These are phyloP conservation scores for Ovibos moschatus DNA, from an alignment of 2,113 vertebrate genomes.

Conservation along the genomic window DNA sequence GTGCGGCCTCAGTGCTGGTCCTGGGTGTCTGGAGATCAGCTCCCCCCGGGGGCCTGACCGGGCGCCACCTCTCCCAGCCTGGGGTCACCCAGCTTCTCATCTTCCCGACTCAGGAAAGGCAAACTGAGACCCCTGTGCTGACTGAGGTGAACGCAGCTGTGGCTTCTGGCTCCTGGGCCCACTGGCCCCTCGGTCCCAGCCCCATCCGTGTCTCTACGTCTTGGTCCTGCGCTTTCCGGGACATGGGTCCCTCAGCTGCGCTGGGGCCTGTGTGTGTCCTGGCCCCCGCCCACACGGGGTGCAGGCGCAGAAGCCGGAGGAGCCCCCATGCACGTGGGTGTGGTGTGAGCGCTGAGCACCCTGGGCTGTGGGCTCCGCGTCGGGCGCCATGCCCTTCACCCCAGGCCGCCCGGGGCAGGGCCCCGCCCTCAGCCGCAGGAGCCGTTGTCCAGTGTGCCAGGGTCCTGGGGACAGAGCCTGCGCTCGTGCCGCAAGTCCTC, in stretches of 20 bases:
- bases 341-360: neutral
- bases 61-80: neutral
- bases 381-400: neutral
- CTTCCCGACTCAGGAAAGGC: neutral
- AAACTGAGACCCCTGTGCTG: neutral
- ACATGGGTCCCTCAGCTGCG: fast-evolving
- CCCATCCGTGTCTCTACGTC: neutral
- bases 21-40: neutral
- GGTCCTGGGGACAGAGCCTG: neutral
- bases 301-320: neutral
- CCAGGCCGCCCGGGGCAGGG: neutral
- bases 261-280: neutral
- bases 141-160: neutral
- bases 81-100: neutral
- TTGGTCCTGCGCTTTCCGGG: neutral
- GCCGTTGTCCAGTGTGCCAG: fast-evolving
- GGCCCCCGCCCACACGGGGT: neutral
- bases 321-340: fast-evolving
- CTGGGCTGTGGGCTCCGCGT: neutral
- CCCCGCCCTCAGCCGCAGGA: neutral
- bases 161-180: neutral
- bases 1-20: neutral
- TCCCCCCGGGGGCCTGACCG: neutral
- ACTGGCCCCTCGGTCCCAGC: neutral
- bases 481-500: neutral